Conservation (phyloP, 2,113 vertebrate genomes). For the Junco hyemalis region DNA sequence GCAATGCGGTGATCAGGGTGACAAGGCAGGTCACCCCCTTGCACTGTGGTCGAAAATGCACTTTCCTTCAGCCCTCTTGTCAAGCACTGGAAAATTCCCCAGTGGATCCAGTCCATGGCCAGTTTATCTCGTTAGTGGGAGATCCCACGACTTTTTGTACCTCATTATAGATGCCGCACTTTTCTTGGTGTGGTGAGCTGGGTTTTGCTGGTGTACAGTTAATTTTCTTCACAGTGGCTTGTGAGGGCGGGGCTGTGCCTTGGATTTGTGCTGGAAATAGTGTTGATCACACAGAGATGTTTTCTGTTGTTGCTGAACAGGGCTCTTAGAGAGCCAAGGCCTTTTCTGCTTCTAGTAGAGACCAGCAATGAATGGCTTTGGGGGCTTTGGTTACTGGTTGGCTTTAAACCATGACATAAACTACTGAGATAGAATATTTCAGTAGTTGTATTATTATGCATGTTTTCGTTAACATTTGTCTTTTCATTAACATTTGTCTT, state of each 20-base stretch:
- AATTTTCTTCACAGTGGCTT: background rate
- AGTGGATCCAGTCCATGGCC: background rate
- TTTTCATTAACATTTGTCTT: background rate
- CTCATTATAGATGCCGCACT: background rate
- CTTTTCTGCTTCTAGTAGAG: background rate
- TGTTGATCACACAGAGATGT: background rate
- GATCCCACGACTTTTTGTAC: background rate
- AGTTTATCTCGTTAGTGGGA: background rate
- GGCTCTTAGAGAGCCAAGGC: background rate
- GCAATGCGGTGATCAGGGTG: background rate
- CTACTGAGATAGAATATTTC: background rate
- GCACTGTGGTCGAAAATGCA: background rate
- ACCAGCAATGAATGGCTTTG: background rate
- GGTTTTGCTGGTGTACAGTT: background rate
- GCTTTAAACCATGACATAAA: background rate
- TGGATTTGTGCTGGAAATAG: background rate
- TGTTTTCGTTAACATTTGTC: background rate
- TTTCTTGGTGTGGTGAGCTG: background rate
- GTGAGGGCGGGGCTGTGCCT: background rate
- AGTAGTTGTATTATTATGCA: background rate
- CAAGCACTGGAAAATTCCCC: conserved; percentile 3
- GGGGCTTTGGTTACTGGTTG: background rate
- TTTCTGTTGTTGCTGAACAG: background rate
- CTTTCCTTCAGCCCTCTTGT: background rate
- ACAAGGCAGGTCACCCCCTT: background rate